Conservation (phyloP, 2,888 invertebrate genomes). For the Tiliacea aurago region DNA sequence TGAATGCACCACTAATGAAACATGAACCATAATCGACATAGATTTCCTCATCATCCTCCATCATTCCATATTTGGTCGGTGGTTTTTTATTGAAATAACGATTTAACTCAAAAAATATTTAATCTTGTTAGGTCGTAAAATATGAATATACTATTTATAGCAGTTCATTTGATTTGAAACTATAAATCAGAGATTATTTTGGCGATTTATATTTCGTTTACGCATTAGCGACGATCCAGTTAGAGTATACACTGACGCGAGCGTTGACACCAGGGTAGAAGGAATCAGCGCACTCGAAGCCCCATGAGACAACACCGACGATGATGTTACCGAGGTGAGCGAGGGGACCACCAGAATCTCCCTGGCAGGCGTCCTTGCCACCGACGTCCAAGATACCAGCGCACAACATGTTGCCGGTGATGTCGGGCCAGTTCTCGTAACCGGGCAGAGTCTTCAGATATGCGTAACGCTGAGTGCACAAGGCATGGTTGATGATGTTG, state of each 20-base stretch:
- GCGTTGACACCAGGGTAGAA: conserved; percentile 73
- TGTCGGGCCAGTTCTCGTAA: conserved; percentile 65
- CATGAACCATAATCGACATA: background rate
- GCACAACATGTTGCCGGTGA: conserved; percentile 81
- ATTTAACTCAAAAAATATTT: conserved; percentile 11
- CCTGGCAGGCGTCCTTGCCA: conserved; percentile 74
- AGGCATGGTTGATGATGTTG: conserved; percentile 74
- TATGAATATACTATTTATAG: background rate
- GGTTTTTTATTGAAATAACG: conserved; percentile 8
- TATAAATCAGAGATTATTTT: conserved; percentile 20
- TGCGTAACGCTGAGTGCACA: conserved; percentile 78
- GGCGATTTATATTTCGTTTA: conserved; percentile 18
- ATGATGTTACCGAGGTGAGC: conserved; percentile 70
- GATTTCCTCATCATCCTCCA: background rate
- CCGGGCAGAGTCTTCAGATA: conserved; percentile 67
- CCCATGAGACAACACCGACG: conserved; percentile 76
- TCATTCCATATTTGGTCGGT: background rate
- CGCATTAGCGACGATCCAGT: conserved; percentile 31
- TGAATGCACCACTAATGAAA: background rate
- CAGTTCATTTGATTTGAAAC: background rate
- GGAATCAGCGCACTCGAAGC: conserved; percentile 65
- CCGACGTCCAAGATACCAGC: conserved; percentile 78
- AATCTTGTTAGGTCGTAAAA: conserved; percentile 2
- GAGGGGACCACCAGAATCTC: conserved; percentile 81
- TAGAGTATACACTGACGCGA: conserved; percentile 69